Evolutionary conservation across 2,888 invertebrate species (phyloP).

Genomic region (Cheilosia soror): DNA sequence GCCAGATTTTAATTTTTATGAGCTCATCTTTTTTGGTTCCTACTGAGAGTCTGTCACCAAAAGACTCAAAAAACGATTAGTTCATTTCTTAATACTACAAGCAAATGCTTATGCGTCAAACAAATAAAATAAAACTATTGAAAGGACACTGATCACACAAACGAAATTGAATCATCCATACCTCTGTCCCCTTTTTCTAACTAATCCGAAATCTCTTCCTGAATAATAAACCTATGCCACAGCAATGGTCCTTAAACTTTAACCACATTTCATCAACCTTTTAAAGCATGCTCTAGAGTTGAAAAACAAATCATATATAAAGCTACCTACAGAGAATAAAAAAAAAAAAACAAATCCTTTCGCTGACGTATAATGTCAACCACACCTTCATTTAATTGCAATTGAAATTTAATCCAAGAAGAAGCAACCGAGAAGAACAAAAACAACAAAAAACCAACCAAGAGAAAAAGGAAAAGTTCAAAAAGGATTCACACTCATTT

Average conservation of each 20-base stretch:
- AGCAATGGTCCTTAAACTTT: conserved; percentile 2
- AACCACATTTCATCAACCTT: conserved; percentile 45
- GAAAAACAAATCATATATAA: conserved; percentile 4
- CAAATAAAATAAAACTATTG: no score
- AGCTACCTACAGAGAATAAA: not conserved
- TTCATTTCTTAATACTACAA: no score
- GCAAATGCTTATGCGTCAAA: no score
- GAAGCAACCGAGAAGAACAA: conserved; percentile 6
- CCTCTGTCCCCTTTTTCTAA: no score
- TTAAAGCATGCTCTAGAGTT: conserved; percentile 26
- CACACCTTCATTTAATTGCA: conserved; percentile 67
- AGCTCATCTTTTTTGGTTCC: no score
- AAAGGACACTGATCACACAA: no score
- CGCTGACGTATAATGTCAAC: conserved; percentile 42
- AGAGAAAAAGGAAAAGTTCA: conserved; percentile 59
- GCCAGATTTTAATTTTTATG: no score
- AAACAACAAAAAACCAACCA: conserved; percentile 13
- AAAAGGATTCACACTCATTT: conserved; percentile 74
- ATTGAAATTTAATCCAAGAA: conserved; percentile 70
- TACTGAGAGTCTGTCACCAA: no score
- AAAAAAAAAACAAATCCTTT: conserved; percentile 3
- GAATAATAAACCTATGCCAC: not conserved
- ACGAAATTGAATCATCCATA: no score
- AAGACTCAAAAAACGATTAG: no score
- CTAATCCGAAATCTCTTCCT: not conserved